Evolutionary conservation across 2,797 vertebrate species (phyloP), one percentile per base, ranked within the genome.

Genomic region (Sebastes matsubarae): DNA sequence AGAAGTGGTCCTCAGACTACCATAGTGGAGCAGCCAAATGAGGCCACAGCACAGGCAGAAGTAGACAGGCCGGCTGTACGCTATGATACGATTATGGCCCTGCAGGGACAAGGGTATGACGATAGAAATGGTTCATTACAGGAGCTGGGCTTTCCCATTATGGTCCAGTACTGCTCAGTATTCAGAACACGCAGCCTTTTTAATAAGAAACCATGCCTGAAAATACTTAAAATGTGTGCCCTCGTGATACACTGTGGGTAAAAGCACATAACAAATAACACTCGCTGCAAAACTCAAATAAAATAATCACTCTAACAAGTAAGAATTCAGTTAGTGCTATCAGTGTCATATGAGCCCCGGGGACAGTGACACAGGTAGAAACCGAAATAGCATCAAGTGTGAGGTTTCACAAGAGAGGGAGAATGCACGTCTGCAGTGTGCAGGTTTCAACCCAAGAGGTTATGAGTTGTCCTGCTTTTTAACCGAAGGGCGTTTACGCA

Each of bases 31-130:
- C 80, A 98, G 93, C 97, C 98, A 99, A 93, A 99, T 99, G 94
- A 99, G 97, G 91, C 96, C 97, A 94, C 98, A 99, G 96, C 99
- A 99, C 85, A 99, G 93, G 95, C 98, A 99, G 96, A 99, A 99
- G 96, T 99, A 99, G 94, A 99, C 98, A 64, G 98, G 98, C 92
- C 98, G 96, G 95, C 98, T 99, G 96, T 99, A 99, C 50, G 98
- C 98, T 88, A 99, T 99, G 96, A 99, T 98, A 77, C 98, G 98
- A 87, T 99, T 99, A 90, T 99, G 98, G 91, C 98, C 98, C 98
- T 99, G 94, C 76, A 68, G 80, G 60, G 64, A 89, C 12, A 42
- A 68, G 65, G 34, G n/a, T 16, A 65, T 1, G 25, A 70, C n/a
- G 52, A 68, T 22, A 65, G 7, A 64, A 76, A 66, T n/a, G 46